Conservation (phyloP, 2,797 vertebrate species). For the Spheniscus humboldti region DNA sequence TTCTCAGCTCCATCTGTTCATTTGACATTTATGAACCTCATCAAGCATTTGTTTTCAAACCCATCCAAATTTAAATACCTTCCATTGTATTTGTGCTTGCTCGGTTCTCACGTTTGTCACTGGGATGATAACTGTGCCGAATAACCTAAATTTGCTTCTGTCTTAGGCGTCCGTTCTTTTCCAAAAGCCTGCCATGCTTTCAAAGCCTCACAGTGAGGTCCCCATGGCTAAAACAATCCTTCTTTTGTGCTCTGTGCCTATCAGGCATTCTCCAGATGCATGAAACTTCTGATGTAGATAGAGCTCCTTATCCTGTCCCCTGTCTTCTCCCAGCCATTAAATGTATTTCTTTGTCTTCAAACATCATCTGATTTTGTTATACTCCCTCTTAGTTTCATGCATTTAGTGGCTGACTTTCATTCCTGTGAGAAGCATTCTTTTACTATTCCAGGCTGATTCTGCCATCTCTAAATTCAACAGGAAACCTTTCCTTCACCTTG, state of each 20-base stretch:
- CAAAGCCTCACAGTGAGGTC: background rate
- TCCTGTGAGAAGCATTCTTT: background rate
- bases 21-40: constrained; percentile 65
- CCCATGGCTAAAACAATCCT: background rate
- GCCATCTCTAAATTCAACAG: background rate
- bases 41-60: constrained; percentile 69
- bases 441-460: background rate
- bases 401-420: background rate
- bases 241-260: background rate
- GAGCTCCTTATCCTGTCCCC: background rate
- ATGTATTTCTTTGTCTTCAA: background rate
- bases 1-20: constrained; percentile 68
- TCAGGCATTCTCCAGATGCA: background rate
- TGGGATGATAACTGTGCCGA: background rate
- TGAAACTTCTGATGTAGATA: background rate
- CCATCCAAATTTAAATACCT: constrained; percentile 62
- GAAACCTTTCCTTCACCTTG: background rate
- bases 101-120: constrained; percentile 41
- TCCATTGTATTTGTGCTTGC: constrained; percentile 58
- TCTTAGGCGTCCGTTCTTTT: constrained; percentile 37
- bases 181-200: background rate
- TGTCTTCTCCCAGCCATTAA: background rate
- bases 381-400: background rate
- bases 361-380: background rate
- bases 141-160: constrained; percentile 8